Conservation (phyloP, 1,140 invertebrate genomes). For the Eumaeus atala region DNA sequence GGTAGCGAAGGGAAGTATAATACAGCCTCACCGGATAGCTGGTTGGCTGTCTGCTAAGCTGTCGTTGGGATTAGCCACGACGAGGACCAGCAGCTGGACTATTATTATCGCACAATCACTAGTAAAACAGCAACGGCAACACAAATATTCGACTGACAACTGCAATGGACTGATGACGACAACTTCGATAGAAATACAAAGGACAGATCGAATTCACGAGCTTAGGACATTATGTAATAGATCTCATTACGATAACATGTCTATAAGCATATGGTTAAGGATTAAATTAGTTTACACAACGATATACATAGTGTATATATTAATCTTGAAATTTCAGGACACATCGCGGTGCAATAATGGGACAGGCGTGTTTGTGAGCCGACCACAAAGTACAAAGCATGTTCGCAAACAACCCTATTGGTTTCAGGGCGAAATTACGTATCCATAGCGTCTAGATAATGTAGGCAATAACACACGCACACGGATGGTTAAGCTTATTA, state of each 20-base stretch:
- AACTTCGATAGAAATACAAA: neutral
- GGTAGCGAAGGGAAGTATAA: too few relatives aligned
- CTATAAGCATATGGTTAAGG: neutral
- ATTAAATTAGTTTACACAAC: neutral
- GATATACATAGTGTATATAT: conserved; percentile 24
- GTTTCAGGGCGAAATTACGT: conserved; percentile 49
- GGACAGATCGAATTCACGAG: conserved; percentile 1
- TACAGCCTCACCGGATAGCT: too few relatives aligned
- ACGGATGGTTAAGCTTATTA: conserved; percentile 1
- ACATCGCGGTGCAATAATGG: conserved; percentile 46
- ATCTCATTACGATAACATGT: too few relatives aligned
- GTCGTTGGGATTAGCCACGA: too few relatives aligned
- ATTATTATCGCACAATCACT: too few relatives aligned
- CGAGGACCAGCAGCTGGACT: too few relatives aligned
- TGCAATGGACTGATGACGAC: too few relatives aligned
- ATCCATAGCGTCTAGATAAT: conserved; percentile 15
- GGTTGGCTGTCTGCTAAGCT: too few relatives aligned
- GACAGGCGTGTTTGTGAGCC: conserved; percentile 40
- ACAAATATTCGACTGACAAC: too few relatives aligned
- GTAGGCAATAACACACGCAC: neutral
- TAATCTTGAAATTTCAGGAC: conserved; percentile 43
- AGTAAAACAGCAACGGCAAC: too few relatives aligned
- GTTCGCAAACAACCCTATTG: conserved; percentile 51
- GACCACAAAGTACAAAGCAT: conserved; percentile 54
- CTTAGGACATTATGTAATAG: conserved; percentile 11